phyloP scores from a whole-genome alignment of 2,797 vertebrate species.

The Orestias chungarensis region DNA sequence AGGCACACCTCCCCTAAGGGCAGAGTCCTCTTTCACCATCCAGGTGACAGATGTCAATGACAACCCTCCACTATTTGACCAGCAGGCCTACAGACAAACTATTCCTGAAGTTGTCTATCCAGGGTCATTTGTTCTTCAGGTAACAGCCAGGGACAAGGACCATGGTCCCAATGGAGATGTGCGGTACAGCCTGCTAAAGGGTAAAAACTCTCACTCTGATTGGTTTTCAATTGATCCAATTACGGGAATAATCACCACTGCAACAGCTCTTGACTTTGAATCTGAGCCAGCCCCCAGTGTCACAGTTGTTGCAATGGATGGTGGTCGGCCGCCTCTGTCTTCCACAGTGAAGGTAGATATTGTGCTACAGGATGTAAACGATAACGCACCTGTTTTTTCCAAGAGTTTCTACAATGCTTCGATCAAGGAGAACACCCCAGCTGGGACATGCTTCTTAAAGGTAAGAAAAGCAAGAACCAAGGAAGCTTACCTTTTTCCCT shows the following conservation, averaged over 20 bases:
- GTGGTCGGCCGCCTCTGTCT: slow-evolving; percentile 86
- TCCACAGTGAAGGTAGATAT: slow-evolving; percentile 90
- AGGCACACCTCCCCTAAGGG: slow-evolving; percentile 90
- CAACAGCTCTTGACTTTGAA: slow-evolving; percentile 91
- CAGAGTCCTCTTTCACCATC: slow-evolving; percentile 95
- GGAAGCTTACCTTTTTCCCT: slow-evolving; percentile 6
- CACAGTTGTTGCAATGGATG: slow-evolving; percentile 90
- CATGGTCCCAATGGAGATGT: slow-evolving; percentile 94
- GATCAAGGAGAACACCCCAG: slow-evolving; percentile 88
- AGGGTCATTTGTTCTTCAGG: slow-evolving; percentile 94
- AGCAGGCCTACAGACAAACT: slow-evolving; percentile 90
- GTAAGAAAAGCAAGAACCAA: slow-evolving; percentile 70
- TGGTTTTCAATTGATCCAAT: slow-evolving; percentile 93
- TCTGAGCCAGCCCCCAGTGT: slow-evolving; percentile 87
- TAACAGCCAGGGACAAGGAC: slow-evolving; percentile 94
- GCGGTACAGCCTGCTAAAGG: slow-evolving; percentile 86
- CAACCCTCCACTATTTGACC: slow-evolving; percentile 94
- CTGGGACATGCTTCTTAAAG: slow-evolving; percentile 95
- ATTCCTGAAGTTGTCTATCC: slow-evolving; percentile 94
- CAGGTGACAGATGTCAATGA: slow-evolving; percentile 95
- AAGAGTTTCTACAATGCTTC: slow-evolving; percentile 90
- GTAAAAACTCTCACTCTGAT: slow-evolving; percentile 80
- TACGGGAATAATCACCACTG: slow-evolving; percentile 93
- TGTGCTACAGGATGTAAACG: slow-evolving; percentile 92
- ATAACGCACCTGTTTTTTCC: slow-evolving; percentile 91